Percentiles rank a stretch among this genome's conserved stretches.
These are phyloP conservation scores for Syrmaticus mikado DNA, from an alignment of 2,113 vertebrate species.

Conservation along the genomic window DNA sequence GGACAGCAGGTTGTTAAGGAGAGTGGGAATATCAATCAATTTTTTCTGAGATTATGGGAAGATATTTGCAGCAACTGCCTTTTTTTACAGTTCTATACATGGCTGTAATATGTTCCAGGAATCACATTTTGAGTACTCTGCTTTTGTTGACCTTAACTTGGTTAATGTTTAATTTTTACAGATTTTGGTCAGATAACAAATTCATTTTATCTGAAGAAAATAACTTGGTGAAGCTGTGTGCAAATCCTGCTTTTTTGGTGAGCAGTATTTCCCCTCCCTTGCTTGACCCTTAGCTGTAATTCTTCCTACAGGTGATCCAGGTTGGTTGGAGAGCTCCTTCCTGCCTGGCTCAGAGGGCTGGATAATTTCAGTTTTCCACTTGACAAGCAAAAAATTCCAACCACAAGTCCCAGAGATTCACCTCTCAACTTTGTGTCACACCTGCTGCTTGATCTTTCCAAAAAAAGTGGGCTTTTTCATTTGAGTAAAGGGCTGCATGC, in stretches of 20 bases:
- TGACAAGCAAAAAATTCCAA: neutral
- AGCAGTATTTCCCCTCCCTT: neutral
- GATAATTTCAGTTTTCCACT: neutral
- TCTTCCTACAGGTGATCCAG: neutral
- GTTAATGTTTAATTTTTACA: neutral
- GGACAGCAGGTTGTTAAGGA: neutral
- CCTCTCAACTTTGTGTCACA: neutral
- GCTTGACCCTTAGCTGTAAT: neutral
- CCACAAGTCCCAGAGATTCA: neutral
- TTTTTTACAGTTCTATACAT: neutral
- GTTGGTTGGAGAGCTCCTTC: neutral
- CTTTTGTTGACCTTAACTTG: neutral
- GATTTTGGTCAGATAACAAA: neutral
- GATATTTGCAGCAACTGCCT: neutral
- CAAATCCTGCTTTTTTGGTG: neutral
- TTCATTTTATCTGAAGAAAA: neutral
- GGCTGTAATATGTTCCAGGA: neutral
- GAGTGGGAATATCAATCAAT: neutral
- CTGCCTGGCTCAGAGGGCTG: neutral
- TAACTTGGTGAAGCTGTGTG: neutral
- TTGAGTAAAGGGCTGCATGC: neutral
- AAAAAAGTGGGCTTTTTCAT: neutral
- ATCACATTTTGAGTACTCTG: neutral
- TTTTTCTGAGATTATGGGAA: neutral
- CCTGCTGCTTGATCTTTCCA: neutral